A percentile compares a stretch with the other conserved stretches of the same genome.
These are phyloP conservation scores for Chrysomela aeneicollis DNA, from an alignment of 2,888 invertebrate genomes.

Conservation along the genomic window DNA sequence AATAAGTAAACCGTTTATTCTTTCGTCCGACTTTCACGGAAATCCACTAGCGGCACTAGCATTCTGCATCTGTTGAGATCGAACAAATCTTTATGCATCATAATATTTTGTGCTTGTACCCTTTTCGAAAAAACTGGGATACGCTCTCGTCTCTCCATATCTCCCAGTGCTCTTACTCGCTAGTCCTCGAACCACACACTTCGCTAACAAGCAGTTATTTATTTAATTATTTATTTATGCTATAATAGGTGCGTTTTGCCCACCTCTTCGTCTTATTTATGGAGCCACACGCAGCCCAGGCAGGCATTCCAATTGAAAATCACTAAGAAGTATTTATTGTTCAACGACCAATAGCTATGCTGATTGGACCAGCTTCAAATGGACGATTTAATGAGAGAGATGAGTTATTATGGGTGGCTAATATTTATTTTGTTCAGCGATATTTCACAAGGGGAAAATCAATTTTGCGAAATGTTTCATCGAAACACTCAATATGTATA, in stretches of 20 bases:
- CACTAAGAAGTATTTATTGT: slow-evolving; percentile 59
- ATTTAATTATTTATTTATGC: slow-evolving; percentile 65
- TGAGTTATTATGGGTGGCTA: slow-evolving; percentile 31
- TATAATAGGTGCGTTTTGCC: slow-evolving; percentile 63
- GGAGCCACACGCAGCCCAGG: slow-evolving; percentile 62
- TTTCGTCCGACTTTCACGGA: no score
- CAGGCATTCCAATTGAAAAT: slow-evolving; percentile 59
- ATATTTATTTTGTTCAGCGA: not conserved
- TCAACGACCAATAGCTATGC: slow-evolving; percentile 58
- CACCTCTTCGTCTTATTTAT: slow-evolving; percentile 62
- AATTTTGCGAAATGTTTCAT: not conserved
- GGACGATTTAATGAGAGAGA: slow-evolving; percentile 33
- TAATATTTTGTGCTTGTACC: not conserved
- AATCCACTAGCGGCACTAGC: no score
- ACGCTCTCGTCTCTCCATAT: slow-evolving; percentile 10
- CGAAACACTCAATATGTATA: no score
- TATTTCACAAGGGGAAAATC: not conserved
- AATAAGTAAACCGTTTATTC: no score
- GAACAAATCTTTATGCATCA: no score
- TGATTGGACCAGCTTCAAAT: slow-evolving; percentile 52
- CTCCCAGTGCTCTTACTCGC: slow-evolving; percentile 33
- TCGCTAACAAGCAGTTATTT: slow-evolving; percentile 63
- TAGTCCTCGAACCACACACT: slow-evolving; percentile 55
- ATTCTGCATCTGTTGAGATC: no score
- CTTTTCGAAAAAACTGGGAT: not conserved